Percentiles rank a stretch among this genome's conserved stretches.
phyloP scores from a whole-genome alignment of 2,888 invertebrate genomes.

The Sinelater perroti region DNA sequence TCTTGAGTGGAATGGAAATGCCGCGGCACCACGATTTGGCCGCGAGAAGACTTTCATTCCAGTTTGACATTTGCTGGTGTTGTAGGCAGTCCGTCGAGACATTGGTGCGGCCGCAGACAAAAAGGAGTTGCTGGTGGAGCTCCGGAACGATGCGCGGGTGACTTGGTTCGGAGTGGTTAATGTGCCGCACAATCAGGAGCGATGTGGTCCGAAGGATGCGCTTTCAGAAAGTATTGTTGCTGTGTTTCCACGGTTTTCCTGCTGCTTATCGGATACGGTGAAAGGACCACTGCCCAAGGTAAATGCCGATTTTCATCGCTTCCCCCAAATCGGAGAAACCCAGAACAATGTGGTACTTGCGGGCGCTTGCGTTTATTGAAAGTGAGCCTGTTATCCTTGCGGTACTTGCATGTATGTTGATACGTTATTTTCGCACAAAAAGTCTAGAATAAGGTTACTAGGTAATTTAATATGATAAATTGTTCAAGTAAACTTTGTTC shows the following conservation, averaged over 20 bases:
- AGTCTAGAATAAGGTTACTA: too few species aligned
- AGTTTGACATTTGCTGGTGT: constrained; percentile 32
- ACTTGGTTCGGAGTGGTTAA: constrained; percentile 8
- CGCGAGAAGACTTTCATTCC: constrained; percentile 46
- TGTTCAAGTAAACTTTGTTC: too few species aligned
- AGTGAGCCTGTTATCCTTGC: constrained; percentile 16
- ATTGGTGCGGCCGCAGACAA: too few species aligned
- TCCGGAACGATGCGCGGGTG: background rate
- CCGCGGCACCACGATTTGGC: constrained; percentile 30
- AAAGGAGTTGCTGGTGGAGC: background rate
- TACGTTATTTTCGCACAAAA: too few species aligned
- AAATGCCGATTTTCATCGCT: too few species aligned
- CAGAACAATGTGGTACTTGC: background rate
- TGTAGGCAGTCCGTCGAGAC: constrained; percentile 5
- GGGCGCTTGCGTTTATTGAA: background rate
- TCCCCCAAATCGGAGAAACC: too few species aligned
- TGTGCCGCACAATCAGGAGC: constrained; percentile 21
- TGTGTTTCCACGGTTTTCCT: constrained; percentile 35
- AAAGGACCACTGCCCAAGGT: constrained; percentile 35
- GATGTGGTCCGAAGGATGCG: constrained; percentile 39
- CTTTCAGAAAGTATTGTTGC: constrained; percentile 36
- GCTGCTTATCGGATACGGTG: constrained; percentile 34
- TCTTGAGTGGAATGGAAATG: constrained; percentile 34
- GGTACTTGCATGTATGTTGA: too few species aligned
- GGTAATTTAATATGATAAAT: too few species aligned